phyloP scores from a whole-genome alignment of 2,888 invertebrate species.

The Drosophila fulvimacula region DNA sequence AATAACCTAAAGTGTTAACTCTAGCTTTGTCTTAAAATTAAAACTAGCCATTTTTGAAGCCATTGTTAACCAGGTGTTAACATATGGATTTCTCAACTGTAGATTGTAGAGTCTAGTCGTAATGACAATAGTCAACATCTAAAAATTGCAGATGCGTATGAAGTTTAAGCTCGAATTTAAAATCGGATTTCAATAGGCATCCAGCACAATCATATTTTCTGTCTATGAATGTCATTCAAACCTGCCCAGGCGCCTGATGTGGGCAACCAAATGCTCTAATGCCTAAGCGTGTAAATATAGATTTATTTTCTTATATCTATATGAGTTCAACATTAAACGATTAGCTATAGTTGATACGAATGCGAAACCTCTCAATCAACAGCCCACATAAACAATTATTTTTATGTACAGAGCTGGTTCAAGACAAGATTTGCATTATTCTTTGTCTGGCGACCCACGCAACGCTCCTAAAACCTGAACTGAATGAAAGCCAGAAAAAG shows the following conservation, averaged over 20 bases:
- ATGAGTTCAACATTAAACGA: conserved; percentile 8
- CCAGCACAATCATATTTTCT: background rate
- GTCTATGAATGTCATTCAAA: background rate
- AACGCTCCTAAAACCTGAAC: conserved; percentile 40
- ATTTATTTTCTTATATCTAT: background rate
- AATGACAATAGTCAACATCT: no score
- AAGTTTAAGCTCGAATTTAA: conserved; percentile 12
- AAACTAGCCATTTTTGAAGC: background rate
- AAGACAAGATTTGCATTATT: conserved; percentile 24
- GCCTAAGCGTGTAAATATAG: background rate
- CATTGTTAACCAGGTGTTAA: background rate
- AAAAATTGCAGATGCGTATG: conserved; percentile 15
- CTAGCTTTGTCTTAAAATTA: no score
- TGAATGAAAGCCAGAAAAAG: conserved; percentile 38
- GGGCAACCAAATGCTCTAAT: background rate
- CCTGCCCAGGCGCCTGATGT: background rate
- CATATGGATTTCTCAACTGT: background rate
- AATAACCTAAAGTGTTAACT: background rate
- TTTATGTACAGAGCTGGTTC: conserved; percentile 12
- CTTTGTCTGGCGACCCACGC: conserved; percentile 49
- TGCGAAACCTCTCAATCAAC: conserved; percentile 35
- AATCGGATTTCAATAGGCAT: conserved; percentile 7
- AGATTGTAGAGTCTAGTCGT: no score
- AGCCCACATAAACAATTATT: conserved; percentile 44
- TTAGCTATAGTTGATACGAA: conserved; percentile 16